A percentile compares a stretch with the other conserved stretches of the same genome.
These are phyloP conservation scores for Umimayanthus chanpuru DNA, from an alignment of 92 coral and sea anemone genomes.

Conservation along the genomic window DNA sequence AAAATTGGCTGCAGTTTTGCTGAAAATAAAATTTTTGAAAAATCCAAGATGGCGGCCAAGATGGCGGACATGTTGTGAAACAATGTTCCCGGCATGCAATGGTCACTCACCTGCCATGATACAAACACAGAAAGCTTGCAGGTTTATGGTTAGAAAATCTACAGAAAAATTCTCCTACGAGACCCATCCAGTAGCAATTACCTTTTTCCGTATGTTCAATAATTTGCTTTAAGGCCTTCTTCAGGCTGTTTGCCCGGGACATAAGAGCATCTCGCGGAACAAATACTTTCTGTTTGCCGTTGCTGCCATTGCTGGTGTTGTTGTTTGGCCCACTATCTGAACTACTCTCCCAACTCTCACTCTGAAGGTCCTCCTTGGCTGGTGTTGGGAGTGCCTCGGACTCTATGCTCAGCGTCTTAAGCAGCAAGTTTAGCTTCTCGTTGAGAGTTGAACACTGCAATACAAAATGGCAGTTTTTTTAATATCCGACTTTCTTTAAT, in stretches of 20 bases:
- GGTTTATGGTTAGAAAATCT: too few species aligned
- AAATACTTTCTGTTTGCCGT: slow-evolving; percentile 79
- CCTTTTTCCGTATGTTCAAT: slow-evolving; percentile 96
- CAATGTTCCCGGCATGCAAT: too few species aligned
- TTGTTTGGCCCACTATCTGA: slow-evolving; percentile 45
- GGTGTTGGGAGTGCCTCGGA: slow-evolving; percentile 87
- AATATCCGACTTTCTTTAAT: not conserved
- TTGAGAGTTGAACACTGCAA: slow-evolving; percentile 86
- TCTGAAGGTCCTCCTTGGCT: slow-evolving; percentile 60
- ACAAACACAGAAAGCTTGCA: too few species aligned
- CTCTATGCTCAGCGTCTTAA: slow-evolving; percentile 88
- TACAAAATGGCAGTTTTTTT: not conserved
- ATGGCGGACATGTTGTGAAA: too few species aligned
- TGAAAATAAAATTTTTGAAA: too few species aligned
- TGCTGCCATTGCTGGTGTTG: slow-evolving; percentile 48
- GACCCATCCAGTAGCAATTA: slow-evolving; percentile 5
- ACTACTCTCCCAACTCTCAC: slow-evolving; percentile 51
- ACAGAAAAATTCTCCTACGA: not conserved
- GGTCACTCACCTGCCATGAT: too few species aligned
- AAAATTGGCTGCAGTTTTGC: too few species aligned
- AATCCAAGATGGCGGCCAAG: too few species aligned
- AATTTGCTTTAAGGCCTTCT: slow-evolving; percentile 93
- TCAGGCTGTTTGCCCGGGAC: slow-evolving; percentile 98
- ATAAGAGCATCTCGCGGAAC: slow-evolving; percentile 95
- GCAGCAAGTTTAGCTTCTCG: slow-evolving; percentile 87